Conservation (phyloP, 2,888 invertebrate species). For the Acleris emargana region DNA sequence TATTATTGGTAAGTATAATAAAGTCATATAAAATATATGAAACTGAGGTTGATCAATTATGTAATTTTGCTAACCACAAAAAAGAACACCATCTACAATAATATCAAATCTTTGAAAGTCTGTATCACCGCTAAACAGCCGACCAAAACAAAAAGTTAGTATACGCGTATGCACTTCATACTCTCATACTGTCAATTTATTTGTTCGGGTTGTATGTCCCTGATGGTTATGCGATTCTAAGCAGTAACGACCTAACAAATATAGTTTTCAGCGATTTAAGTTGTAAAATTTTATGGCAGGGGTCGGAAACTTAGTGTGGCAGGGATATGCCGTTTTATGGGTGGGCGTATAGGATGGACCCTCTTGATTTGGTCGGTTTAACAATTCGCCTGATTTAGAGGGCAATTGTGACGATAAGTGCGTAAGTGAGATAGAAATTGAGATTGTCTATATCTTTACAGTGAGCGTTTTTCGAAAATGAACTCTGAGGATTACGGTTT, state of each 20-base stretch:
- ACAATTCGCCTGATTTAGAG: not conserved
- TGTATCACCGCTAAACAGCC: too few species aligned
- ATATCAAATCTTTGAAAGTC: not conserved
- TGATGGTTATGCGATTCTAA: constrained; percentile 4
- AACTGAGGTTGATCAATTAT: too few species aligned
- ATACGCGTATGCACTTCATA: too few species aligned
- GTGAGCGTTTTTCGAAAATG: too few species aligned
- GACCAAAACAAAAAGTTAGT: too few species aligned
- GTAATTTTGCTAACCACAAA: too few species aligned
- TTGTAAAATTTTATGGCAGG: constrained; percentile 43
- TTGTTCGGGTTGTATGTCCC: not conserved
- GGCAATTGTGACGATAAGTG: too few species aligned
- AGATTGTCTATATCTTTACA: too few species aligned
- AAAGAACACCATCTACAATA: not conserved
- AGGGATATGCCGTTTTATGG: not conserved
- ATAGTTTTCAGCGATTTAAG: constrained; percentile 47
- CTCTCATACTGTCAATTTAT: not conserved
- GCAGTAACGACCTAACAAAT: constrained; percentile 40
- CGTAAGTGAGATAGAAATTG: too few species aligned
- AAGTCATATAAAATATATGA: too few species aligned
- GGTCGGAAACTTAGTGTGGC: not conserved
- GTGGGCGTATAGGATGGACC: not conserved
- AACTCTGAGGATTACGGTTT: too few species aligned
- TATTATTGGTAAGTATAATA: too few species aligned
- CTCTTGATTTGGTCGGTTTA: not conserved